These are phyloP conservation scores for Eira barbara DNA, from an alignment of 2,113 vertebrate species.

Conservation along the genomic window DNA sequence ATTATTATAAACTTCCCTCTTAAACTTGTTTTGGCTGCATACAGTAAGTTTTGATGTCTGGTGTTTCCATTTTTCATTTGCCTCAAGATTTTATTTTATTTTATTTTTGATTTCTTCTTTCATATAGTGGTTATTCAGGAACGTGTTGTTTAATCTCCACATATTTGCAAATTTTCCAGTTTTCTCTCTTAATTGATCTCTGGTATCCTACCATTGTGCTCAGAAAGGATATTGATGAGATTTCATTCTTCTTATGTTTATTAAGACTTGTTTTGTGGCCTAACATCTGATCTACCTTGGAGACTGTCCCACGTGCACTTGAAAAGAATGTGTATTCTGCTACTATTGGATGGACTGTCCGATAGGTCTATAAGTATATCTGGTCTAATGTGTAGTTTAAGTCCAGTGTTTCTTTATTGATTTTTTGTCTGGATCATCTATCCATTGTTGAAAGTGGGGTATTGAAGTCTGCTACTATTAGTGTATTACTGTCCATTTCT, in stretches of 20 bases:
- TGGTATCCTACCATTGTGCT: neutral
- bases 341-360: neutral
- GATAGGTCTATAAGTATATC: neutral
- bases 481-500: neutral
- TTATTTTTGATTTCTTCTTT: neutral
- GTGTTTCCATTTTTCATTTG: neutral
- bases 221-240: neutral
- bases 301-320: neutral
- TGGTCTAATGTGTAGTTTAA: neutral
- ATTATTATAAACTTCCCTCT: neutral
- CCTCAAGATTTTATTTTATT: neutral
- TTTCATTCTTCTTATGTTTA: neutral
- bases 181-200: neutral
- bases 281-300: neutral
- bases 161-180: neutral
- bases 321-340: neutral
- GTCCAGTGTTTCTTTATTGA: neutral
- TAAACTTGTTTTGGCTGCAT: neutral
- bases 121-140: neutral
- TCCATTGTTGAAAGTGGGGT: neutral
- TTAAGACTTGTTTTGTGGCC: neutral
- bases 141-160: neutral
- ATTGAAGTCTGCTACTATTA: neutral
- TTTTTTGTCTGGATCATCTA: neutral
- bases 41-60: neutral